Evolutionary conservation across 2,888 invertebrate species (phyloP), one percentile per base, ranked within the genome.

Genomic region (Cerastis rubricosa): DNA sequence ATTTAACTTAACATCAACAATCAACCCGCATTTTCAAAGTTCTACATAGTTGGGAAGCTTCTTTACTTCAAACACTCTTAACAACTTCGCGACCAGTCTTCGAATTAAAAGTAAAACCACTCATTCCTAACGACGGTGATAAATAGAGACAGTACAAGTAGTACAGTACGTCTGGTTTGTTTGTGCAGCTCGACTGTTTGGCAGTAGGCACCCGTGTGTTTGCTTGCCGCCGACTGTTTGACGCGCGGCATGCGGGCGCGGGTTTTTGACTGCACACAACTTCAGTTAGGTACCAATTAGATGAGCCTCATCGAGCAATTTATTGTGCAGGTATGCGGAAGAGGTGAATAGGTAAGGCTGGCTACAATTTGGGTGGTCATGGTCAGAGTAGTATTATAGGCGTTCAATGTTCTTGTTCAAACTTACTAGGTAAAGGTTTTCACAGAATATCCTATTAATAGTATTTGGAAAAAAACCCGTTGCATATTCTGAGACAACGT

Each of bases 201-300:
- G 29, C 59, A 29, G 59, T 19, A 61, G 11, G 63, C 25, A 43
- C 59, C 59, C 71, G 22, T 71, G 68, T 75, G 71, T 71, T 71
- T 83, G 73, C 59, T 61, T 45, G 40, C 45, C 64, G 29, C 17
- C 47, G 25, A 29, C 22, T 57, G 71, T 66, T 40, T 70, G 77
- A 22, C 61, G 57, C 35, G 35, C 22, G 47, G 19, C 74, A 85
- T 85, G 83, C 85, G 83, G 85, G 84, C 66, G 76, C 54, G 71
- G 69, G 73, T 74, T 81, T 85, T 69, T 83, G 65, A 69, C 59
- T 66, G 64, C 64, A 57, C 68, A 77, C 64, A 65, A 85, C 47
- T 69, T 66, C 35, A 54, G 12, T 45, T n/a, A n/a, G n/a, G n/a
- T n/a, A 47, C 29, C 43, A 47, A 47, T 59, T 66, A 67, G 54